A percentile compares a stretch with the other conserved stretches of the same genome.
phyloP scores from a whole-genome alignment of 2,888 invertebrate genomes.

The Eudemis profundana region DNA sequence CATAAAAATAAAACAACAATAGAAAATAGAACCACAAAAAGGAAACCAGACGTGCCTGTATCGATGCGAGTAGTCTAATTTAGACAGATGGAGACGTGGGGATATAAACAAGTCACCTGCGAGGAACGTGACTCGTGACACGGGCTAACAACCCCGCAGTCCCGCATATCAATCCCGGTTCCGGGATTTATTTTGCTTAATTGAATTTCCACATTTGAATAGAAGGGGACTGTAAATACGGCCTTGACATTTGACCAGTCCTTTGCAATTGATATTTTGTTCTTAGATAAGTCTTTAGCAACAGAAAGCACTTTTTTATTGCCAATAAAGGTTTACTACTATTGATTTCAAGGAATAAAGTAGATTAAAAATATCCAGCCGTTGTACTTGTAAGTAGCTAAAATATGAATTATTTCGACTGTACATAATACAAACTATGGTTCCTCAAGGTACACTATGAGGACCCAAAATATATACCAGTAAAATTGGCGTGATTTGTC shows the following conservation, averaged over 20 bases:
- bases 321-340: background rate
- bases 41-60: background rate
- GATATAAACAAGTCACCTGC: slow-evolving; percentile 19
- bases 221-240: background rate
- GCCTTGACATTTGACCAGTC: background rate
- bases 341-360: background rate
- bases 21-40: background rate
- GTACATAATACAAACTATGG: too few species aligned
- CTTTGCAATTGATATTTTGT: background rate
- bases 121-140: slow-evolving; percentile 18
- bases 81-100: slow-evolving; percentile 6
- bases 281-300: background rate
- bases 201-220: slow-evolving; percentile 1
- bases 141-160: background rate
- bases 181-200: slow-evolving; percentile 11
- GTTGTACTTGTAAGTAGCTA: too few species aligned
- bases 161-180: slow-evolving; percentile 1
- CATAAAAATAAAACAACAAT: too few species aligned
- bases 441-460: too few species aligned
- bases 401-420: too few species aligned
- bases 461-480: too few species aligned
- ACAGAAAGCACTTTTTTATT: background rate
- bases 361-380: too few species aligned
- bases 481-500: too few species aligned
- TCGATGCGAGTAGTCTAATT: slow-evolving; percentile 9